Base-by-base conservation (phyloP, 2,888 invertebrate species). In the Ophion slaviceki region DNA sequence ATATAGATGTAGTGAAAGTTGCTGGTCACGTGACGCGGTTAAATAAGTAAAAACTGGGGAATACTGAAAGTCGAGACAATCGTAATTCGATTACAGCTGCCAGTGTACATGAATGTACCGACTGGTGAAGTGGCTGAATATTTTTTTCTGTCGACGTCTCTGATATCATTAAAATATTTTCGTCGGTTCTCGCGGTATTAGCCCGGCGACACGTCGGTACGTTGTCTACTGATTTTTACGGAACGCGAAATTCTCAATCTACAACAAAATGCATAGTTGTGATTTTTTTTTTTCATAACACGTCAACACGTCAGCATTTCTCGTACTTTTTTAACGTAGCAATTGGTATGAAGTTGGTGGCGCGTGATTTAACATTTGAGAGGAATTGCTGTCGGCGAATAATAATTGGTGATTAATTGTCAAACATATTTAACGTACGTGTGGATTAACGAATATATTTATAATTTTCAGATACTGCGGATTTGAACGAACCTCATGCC, bases 1-100 rank as follows among this genome's bases (percentile, higher is more conserved):
- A 17, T 53, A 28, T 36, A 28, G 14, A 28, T 74, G 62, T 17
- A 40, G 75, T 75, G 75, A 75, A 75, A 75, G 62, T 62, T 24
- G 20, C 10, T 4, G 24, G 61, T 61, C 74, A 75, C 79, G 83
- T 79, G 83, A 75, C 75, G 20, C 28, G 28, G 59, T 61, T 2
- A 7, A 45, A 40, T 45, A 24, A n/a, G 32, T 4, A 11, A 20
- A 24, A 8, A 47, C 64, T n/a, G 59, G 77, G 20, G 61, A 75
- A 68, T 40, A 45, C 61, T 61, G 68, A 75, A 53, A 62, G 20
- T 24, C 32, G 6, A 36, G 40, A 64, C 14, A 40, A 14, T 20
- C 20, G 11, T 17, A 10, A n/a, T 70, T 47, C 24, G 64, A 45
- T 20, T 53, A 62, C 70, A 53, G 75, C 24, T 53, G 76, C 53